phyloP scores from a whole-genome alignment of 2,888 invertebrate genomes.

The Acanthoscelides obtectus region DNA sequence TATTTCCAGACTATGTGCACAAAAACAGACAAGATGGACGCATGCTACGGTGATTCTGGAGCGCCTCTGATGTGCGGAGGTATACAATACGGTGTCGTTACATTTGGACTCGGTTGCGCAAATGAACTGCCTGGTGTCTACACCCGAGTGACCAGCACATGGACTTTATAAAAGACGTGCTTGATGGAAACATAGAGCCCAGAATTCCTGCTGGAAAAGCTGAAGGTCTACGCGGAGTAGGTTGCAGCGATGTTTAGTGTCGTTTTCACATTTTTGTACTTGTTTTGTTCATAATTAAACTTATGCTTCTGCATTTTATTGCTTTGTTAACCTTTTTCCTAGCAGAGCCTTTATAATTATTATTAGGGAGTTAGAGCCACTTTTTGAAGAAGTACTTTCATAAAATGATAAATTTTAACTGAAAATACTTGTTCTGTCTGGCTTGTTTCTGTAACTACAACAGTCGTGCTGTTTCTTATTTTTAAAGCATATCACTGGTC shows the following conservation, averaged over 20 bases:
- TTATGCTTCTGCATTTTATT: not conserved
- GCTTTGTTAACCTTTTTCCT: too few relatives aligned
- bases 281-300: not conserved
- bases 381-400: too few relatives aligned
- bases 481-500: too few relatives aligned
- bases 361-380: too few relatives aligned
- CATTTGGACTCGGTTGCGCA: slow-evolving; percentile 13
- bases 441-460: too few relatives aligned
- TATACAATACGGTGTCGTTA: slow-evolving; percentile 12
- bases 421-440: too few relatives aligned
- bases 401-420: too few relatives aligned
- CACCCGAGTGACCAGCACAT: slow-evolving; percentile 12
- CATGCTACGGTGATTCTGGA: slow-evolving; percentile 15
- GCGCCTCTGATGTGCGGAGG: slow-evolving; percentile 14
- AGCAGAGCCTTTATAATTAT: too few relatives aligned
- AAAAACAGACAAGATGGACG: slow-evolving; percentile 1
- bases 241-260: not conserved
- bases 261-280: not conserved
- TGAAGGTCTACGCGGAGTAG: not conserved
- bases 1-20: not conserved
- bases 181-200: not conserved
- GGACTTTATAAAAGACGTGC: slow-evolving; percentile 7
- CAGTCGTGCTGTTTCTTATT: too few relatives aligned
- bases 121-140: slow-evolving; percentile 8
- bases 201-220: not conserved